A percentile compares a stretch with the other conserved stretches of the same genome.
Conservation (phyloP, 2,113 vertebrate genomes). For the Saiga tatarica region DNA sequence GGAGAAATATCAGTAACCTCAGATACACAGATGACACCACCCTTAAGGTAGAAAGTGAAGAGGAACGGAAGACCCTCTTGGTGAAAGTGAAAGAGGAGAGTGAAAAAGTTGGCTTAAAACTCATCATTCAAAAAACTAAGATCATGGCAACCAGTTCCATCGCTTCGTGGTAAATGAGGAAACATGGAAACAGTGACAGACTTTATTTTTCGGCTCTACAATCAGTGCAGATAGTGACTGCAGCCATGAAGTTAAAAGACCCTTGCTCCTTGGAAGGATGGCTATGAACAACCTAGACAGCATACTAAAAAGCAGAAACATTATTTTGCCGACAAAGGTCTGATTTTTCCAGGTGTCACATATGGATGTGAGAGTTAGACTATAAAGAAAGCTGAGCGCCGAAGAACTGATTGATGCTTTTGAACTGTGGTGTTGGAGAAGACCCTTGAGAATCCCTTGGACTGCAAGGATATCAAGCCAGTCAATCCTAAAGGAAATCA, state of each 20-base stretch:
- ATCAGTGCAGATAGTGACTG: background rate
- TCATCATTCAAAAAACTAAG: background rate
- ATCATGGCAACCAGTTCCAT: background rate
- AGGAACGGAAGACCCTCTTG: background rate
- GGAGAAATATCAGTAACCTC: background rate
- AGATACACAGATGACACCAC: background rate
- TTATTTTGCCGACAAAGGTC: background rate
- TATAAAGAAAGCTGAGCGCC: background rate
- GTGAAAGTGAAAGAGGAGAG: background rate
- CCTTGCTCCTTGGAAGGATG: background rate
- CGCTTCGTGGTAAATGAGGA: background rate
- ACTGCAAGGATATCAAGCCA: background rate
- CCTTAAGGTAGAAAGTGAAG: background rate
- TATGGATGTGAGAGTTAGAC: background rate
- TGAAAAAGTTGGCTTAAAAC: background rate
- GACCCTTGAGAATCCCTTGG: background rate
- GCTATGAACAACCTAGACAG: background rate
- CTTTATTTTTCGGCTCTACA: background rate
- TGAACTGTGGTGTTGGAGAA: background rate
- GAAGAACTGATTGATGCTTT: background rate
- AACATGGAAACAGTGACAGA: background rate
- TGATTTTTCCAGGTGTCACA: background rate
- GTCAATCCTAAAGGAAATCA: background rate
- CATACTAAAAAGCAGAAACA: background rate
- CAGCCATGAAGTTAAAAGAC: background rate